phyloP scores from a whole-genome alignment of 2,113 vertebrate species.

The Pteropus alecto region DNA sequence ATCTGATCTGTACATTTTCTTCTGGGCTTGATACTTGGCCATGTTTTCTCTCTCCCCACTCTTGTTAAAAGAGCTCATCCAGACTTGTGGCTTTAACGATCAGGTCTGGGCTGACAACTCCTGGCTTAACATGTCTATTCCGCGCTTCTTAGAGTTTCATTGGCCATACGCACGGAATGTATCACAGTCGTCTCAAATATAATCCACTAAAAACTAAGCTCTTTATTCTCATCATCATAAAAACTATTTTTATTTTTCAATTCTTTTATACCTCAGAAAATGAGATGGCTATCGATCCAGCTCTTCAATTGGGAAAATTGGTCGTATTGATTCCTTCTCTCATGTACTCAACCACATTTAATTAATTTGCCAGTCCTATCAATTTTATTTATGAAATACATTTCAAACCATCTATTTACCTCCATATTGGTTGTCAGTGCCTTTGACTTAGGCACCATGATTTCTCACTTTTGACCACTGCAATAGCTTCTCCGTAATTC shows the following conservation, averaged over 20 bases:
- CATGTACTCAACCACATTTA: background rate
- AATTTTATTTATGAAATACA: background rate
- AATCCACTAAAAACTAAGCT: background rate
- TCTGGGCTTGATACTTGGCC: background rate
- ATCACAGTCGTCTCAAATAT: background rate
- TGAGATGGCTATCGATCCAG: background rate
- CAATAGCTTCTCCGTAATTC: background rate
- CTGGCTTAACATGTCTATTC: background rate
- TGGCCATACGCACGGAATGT: background rate
- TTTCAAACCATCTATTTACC: background rate
- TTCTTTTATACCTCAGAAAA: background rate
- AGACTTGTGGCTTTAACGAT: background rate
- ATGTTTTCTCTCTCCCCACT: background rate
- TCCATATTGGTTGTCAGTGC: background rate
- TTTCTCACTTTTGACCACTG: background rate
- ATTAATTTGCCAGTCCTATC: background rate
- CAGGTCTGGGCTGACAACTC: background rate
- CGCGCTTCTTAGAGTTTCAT: background rate
- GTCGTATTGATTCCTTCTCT: background rate
- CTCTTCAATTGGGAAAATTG: background rate
- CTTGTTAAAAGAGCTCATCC: background rate
- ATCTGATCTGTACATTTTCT: fast-evolving
- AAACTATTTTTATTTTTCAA: background rate
- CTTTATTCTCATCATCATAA: background rate
- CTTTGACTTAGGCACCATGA: background rate